These are phyloP conservation scores for Aproaerema taeniolella DNA, from an alignment of 2,888 invertebrate species.

Conservation along the genomic window DNA sequence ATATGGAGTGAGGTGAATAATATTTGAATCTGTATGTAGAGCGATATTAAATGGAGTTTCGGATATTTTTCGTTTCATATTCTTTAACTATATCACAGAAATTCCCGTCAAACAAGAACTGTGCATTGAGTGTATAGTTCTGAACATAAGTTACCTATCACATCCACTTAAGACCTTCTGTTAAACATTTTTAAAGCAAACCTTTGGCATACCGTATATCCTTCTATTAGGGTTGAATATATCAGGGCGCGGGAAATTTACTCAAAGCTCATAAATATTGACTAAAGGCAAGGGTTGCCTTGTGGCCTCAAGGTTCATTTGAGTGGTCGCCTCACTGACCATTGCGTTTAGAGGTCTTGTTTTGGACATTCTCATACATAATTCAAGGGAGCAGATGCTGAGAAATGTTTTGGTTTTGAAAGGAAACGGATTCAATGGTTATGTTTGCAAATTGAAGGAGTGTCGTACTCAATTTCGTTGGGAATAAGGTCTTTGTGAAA, in stretches of 20 bases:
- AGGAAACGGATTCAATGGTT: conserved; percentile 1
- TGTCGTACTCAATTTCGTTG: no score
- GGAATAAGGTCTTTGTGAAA: no score
- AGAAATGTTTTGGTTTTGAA: conserved; percentile 10
- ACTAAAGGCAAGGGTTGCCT: conserved; percentile 46
- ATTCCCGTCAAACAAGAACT: no score
- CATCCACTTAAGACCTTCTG: no score
- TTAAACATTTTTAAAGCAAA: no score
- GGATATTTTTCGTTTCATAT: neutral
- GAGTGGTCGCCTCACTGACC: conserved; percentile 41
- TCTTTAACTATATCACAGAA: neutral
- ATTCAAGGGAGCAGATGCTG: conserved; percentile 36
- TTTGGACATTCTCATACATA: conserved; percentile 38
- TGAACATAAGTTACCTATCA: no score
- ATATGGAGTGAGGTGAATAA: neutral
- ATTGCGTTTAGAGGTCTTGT: conserved; percentile 27
- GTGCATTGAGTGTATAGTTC: no score
- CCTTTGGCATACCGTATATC: no score
- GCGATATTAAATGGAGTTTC: neutral
- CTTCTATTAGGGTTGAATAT: no score
- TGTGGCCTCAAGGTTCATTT: conserved; percentile 47
- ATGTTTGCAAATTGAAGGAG: neutral
- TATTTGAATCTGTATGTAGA: neutral
- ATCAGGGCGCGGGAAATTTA: no score
- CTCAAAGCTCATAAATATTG: conserved; percentile 52